Conservation (phyloP, 2,888 invertebrate genomes). For the Mycogona germanica region DNA sequence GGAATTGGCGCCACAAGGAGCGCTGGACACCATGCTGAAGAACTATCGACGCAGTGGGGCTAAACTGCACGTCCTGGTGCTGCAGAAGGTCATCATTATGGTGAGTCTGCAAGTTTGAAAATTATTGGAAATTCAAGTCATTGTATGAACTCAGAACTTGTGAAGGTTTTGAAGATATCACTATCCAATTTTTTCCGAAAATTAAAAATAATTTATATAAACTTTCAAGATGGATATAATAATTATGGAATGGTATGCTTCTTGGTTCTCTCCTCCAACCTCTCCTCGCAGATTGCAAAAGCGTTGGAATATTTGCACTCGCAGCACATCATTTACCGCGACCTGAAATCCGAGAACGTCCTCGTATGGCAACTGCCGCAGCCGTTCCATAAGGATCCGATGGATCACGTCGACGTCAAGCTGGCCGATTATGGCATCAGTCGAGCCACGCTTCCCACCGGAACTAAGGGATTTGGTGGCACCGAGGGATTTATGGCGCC, state of each 20-base stretch:
- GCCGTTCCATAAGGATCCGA: conserved; percentile 45
- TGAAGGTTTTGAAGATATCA: neutral
- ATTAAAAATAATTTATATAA: neutral
- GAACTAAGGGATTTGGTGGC: conserved; percentile 94
- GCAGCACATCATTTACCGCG: conserved; percentile 81
- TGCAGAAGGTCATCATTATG: conserved; percentile 77
- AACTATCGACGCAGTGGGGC: conserved; percentile 74
- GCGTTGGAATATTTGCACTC: conserved; percentile 93
- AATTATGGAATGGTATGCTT: too few species aligned
- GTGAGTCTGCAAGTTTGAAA: too few species aligned
- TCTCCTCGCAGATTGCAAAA: conserved; percentile 57
- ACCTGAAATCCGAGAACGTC: conserved; percentile 93
- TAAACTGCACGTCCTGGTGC: conserved; percentile 61
- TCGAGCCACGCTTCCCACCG: conserved; percentile 71
- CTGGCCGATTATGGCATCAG: conserved; percentile 96
- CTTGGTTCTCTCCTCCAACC: too few species aligned
- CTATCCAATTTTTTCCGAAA: neutral
- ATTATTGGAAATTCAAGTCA: too few species aligned
- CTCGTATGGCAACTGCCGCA: conserved; percentile 93
- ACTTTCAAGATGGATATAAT: too few species aligned
- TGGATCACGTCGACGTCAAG: conserved; percentile 61
- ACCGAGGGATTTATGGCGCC: conserved; percentile 99
- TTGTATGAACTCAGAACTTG: too few species aligned
- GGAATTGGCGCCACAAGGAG: conserved; percentile 83
- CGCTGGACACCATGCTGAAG: conserved; percentile 70